Base-by-base conservation (phyloP, 2,888 invertebrate species). In the Alcis repandata region DNA sequence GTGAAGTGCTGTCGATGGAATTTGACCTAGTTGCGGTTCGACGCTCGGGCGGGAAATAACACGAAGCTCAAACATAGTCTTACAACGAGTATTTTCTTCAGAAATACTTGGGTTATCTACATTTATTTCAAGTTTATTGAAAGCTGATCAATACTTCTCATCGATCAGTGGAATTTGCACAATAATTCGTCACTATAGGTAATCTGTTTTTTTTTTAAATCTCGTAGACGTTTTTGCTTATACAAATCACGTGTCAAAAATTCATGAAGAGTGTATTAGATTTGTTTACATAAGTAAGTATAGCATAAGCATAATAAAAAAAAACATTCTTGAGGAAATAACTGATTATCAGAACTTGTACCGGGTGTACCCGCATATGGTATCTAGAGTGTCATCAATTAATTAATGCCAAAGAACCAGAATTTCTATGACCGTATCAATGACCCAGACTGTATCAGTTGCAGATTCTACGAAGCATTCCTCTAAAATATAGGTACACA, bases 11-110 rank as follows among this genome's bases (percentile, higher is more conserved):
- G 71, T 60, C 74, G 69, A 76, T 74, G 82, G 86, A 84, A 87
- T 86, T 76, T 82, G 89, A 75, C 85, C 90, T 78, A 84, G 75
- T 85, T 90, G 80, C 71, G 75, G 85, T 82, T 69, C 84, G 80
- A 78, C 75, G 79, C 69, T 78, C 81, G 82, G 66, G 59, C 59
- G 51, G 62, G 36, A 33, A 68, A 54, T 53, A 73, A 72, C 41
- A 54, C 49, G 49, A 59, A 33, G 22, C 51, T 13, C n/a, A n/a
- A 32, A 27, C 63, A 46, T 19, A 63, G 17, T 46, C 49, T 49
- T 33, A 11, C 10, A 1, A 22, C n/a, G 0, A 15, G 11, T 41
- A 15, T 17, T 17, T 41, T 2, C 17, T 9, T 17, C 41, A 41
- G 17, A 19, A 27, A 27, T 27, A 6, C 27, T 27, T 27, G 27